A percentile compares a stretch with the other conserved stretches of the same genome.
phyloP scores from a whole-genome alignment of 2,888 invertebrate genomes.

The Epinotia nisella region DNA sequence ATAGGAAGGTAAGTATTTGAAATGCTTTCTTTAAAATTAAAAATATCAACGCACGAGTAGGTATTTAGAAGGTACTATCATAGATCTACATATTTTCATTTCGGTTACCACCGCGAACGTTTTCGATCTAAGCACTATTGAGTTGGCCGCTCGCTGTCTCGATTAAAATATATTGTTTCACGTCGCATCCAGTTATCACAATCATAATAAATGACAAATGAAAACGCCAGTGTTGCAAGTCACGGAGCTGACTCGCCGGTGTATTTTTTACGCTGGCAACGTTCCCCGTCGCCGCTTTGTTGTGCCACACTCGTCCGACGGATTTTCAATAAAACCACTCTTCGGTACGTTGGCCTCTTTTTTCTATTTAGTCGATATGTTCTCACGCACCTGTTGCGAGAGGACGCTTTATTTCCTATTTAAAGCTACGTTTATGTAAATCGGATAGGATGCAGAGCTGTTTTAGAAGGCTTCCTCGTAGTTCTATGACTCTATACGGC shows the following conservation, averaged over 20 bases:
- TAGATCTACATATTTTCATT: slow-evolving; percentile 3
- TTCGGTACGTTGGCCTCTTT: slow-evolving; percentile 69
- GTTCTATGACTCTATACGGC: slow-evolving; percentile 15
- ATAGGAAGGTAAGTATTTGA: not conserved
- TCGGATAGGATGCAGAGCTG: slow-evolving; percentile 43
- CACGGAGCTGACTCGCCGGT: slow-evolving; percentile 63
- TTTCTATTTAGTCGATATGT: slow-evolving; percentile 63
- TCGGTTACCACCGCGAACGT: slow-evolving; percentile 11
- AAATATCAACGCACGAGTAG: slow-evolving; percentile 9
- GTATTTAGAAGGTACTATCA: not conserved
- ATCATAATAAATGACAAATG: slow-evolving; percentile 86
- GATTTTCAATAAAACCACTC: slow-evolving; percentile 80
- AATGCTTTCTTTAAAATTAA: not conserved
- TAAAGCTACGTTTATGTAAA: slow-evolving; percentile 49
- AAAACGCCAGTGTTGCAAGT: slow-evolving; percentile 81
- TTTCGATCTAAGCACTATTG: slow-evolving; percentile 27
- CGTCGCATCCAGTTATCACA: slow-evolving; percentile 78
- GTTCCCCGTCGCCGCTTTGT: slow-evolving; percentile 75
- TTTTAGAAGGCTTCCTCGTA: slow-evolving; percentile 27
- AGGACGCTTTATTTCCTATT: slow-evolving; percentile 51
- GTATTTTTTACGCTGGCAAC: slow-evolving; percentile 72
- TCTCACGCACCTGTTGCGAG: slow-evolving; percentile 79
- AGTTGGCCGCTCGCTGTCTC: slow-evolving; percentile 53
- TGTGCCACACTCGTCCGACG: slow-evolving; percentile 68
- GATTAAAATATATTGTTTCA: slow-evolving; percentile 67